Evolutionary conservation across 2,797 vertebrate species (phyloP).

Genomic region (Bovichtus diacanthus): DNA sequence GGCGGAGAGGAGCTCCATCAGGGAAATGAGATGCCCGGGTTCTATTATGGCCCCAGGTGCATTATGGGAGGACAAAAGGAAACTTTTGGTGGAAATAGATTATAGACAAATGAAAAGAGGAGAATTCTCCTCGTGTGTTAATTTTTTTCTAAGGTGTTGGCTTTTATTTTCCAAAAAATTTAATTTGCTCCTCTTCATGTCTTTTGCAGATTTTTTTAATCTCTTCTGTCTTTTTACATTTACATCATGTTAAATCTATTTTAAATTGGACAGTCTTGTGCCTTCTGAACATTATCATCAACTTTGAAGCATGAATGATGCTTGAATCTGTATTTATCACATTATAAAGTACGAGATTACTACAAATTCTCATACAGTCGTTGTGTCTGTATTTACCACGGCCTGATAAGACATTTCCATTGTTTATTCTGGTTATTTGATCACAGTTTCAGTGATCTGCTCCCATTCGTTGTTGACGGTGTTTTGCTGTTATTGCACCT

Average conservation of each 20-base stretch:
- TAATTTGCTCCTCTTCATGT: background rate
- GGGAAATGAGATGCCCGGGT: slow-evolving; percentile 81
- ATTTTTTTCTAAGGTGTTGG: slow-evolving; percentile 17
- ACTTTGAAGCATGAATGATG: background rate
- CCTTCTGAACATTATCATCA: background rate
- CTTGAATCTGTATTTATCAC: background rate
- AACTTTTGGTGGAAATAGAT: slow-evolving; percentile 75
- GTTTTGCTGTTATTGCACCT: background rate
- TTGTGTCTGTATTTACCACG: background rate
- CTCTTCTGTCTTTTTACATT: background rate
- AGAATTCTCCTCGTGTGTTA: slow-evolving; percentile 20
- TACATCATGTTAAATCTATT: background rate
- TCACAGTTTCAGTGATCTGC: background rate
- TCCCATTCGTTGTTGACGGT: background rate
- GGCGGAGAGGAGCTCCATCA: slow-evolving; percentile 81
- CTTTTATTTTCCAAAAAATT: slow-evolving; percentile 8
- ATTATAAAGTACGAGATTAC: background rate
- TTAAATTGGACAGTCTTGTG: background rate
- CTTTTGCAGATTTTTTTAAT: background rate
- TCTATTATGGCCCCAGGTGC: slow-evolving; percentile 82
- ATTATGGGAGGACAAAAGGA: slow-evolving; percentile 76
- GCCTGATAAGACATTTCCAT: background rate
- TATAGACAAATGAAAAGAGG: slow-evolving; percentile 42
- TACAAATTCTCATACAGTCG: background rate
- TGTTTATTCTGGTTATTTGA: background rate